Evolutionary conservation across 2,113 vertebrate genomes (phyloP), one percentile per base, ranked within the genome.

Genomic region (Andinoacara biseriatus): DNA sequence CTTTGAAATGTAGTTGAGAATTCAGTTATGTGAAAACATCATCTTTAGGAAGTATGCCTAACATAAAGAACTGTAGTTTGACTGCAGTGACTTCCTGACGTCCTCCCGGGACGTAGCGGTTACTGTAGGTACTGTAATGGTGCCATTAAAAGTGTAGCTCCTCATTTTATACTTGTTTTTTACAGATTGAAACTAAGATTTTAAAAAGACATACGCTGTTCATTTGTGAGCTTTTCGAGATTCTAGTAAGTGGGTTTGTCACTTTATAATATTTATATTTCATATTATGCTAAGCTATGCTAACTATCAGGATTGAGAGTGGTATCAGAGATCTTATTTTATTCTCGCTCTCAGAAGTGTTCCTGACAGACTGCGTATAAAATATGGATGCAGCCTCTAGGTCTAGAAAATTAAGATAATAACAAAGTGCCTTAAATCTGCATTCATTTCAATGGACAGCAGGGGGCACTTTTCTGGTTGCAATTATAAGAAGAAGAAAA

Each of bases 401-500:
- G 33, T 22, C 33, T 17, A 14, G 15, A 49, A 69, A 49, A 17
- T 52, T 11, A 49, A 69, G 15, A 9, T 17, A 69, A 29, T 49
- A 0, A 5, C 46, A 29, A 52, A 1, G 65, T 26, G 10, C 29
- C 49, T 49, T 20, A 20, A 49, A 69, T 49, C 43, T 52, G 0
- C 17, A 72, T 31, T 72, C 29, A 72, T 52, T 72, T 43, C 17
- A 72, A 10, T n/a, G 43, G 65, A 11, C 65, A 52, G 43, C 65
- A 72, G 65, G 65, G 65, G 65, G 43, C 65, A 31, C 43, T 72
- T 26, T 0, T 52, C 65, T 72, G 65, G 10, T n/a, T 69, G 15
- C 3, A n/a, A 40, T 72, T 72, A 29, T 52, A 52, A n/a, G n/a
- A 72, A 72, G 17, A 69, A 69, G 5, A 69, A 31, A 22, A 22